Base-by-base conservation (phyloP, 64 coral and sea anemone species). In the Dendronephthya gigantea region DNA sequence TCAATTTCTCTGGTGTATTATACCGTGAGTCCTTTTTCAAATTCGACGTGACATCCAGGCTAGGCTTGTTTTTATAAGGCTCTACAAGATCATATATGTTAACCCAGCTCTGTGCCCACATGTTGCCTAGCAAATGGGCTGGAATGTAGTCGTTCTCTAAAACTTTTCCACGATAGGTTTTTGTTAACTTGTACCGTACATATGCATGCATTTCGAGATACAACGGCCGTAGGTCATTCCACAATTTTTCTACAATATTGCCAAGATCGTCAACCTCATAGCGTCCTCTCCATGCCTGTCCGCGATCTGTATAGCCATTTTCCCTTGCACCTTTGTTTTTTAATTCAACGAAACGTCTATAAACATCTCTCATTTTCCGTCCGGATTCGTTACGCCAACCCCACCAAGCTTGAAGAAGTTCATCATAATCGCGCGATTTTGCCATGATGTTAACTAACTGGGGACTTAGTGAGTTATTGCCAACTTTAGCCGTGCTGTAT, bases 131-230 rank as follows among this genome's bases (percentile, higher is more conserved):
- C 72, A 94, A 30, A 86, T 94, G 86, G 13, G 92, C 92, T 2
- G 86, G 83, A 62, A 94, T 89, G n/a, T 90, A 66, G 7, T 66
- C 85, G 7, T 90, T 68, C 15, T 75, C 49, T 34, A 22, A 41
- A 0, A 86, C 90, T 12, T 91, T 49, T 7, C 83, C 65, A 39
- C 30, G 72, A 32, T 89, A 94, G 0, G 74, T 39, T 12, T 89
- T 23, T 16, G 13, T 68, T 25, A 94, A 85, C 62, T 91, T 83
- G n/a, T 34, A 50, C 7, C 93, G 74, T 15, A 94, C 93, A 82
- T 94, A 94, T 1, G 93, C 93, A 31, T 94, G 93, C 51, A 94
- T 38, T 82, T 94, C 93, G 66, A 91, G 50, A 49, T 94, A 94
- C 30, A 94, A 86, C 8, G 93, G 93, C 36, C 89, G 85, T 23